phyloP scores from a whole-genome alignment of 2,113 vertebrate species.

The Cyanoderma ruficeps region DNA sequence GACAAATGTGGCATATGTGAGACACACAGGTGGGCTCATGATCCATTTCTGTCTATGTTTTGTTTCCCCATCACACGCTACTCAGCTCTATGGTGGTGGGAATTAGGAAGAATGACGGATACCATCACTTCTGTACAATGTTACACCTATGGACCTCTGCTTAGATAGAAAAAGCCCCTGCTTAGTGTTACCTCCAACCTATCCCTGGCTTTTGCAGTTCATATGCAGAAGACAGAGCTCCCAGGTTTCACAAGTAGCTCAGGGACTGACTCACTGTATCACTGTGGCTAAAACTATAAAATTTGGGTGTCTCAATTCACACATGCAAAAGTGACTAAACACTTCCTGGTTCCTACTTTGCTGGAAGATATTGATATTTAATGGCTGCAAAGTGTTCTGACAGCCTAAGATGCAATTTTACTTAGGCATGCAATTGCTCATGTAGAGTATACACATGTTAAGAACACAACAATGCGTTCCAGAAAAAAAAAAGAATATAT shows the following conservation, averaged over 20 bases:
- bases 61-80: neutral
- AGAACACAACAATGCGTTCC: neutral
- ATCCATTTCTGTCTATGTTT: neutral
- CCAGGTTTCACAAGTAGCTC: neutral
- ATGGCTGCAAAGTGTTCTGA: neutral
- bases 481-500: neutral
- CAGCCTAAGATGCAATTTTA: neutral
- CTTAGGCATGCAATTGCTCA: neutral
- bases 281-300: slow-evolving; percentile 6
- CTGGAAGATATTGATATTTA: neutral
- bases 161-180: neutral
- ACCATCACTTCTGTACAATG: neutral
- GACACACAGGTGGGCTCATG: neutral
- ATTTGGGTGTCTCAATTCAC: neutral
- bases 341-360: neutral
- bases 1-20: neutral
- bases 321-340: neutral
- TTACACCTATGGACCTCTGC: neutral
- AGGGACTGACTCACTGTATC: neutral
- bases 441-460: neutral
- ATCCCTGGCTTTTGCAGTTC: neutral
- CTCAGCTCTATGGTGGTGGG: neutral
- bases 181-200: neutral
- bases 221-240: neutral
- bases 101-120: neutral